These are phyloP conservation scores for Polyploca ridens DNA, from an alignment of 2,888 invertebrate genomes.

Conservation along the genomic window DNA sequence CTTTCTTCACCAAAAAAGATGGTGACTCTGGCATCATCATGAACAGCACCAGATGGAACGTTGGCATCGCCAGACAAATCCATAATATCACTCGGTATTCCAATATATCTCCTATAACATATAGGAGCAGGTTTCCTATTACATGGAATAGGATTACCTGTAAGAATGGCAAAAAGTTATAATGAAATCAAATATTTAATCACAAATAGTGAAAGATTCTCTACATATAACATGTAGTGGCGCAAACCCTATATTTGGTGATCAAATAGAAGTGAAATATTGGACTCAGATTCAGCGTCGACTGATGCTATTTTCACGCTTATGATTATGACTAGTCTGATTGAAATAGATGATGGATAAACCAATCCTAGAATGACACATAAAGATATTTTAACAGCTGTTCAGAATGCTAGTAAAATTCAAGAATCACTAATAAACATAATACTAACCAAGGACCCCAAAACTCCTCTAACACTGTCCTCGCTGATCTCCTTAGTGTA, in stretches of 20 bases:
- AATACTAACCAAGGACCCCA: slow-evolving; percentile 84
- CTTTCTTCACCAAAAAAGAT: slow-evolving; percentile 71
- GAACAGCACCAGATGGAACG: slow-evolving; percentile 73
- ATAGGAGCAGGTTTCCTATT: slow-evolving; percentile 76
- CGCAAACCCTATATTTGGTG: too few species aligned
- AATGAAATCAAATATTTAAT: too few species aligned
- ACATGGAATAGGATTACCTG: slow-evolving; percentile 75
- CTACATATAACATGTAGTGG: too few species aligned
- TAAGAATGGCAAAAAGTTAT: slow-evolving; percentile 19
- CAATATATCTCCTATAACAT: slow-evolving; percentile 75
- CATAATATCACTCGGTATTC: slow-evolving; percentile 79
- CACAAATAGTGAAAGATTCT: too few species aligned
- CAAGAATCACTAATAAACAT: not conserved
- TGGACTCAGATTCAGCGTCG: too few species aligned
- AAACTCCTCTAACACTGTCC: slow-evolving; percentile 76
- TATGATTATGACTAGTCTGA: too few species aligned
- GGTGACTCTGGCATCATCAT: slow-evolving; percentile 86
- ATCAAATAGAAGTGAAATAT: too few species aligned
- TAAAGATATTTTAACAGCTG: too few species aligned
- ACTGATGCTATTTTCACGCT: too few species aligned
- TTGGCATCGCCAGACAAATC: slow-evolving; percentile 74
- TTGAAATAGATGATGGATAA: too few species aligned
- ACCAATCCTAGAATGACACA: too few species aligned
- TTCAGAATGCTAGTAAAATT: too few species aligned
- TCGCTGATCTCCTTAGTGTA: slow-evolving; percentile 85